Evolutionary conservation across 1,140 invertebrate species (phyloP).

Genomic region (Aporrectodea caliginosa): DNA sequence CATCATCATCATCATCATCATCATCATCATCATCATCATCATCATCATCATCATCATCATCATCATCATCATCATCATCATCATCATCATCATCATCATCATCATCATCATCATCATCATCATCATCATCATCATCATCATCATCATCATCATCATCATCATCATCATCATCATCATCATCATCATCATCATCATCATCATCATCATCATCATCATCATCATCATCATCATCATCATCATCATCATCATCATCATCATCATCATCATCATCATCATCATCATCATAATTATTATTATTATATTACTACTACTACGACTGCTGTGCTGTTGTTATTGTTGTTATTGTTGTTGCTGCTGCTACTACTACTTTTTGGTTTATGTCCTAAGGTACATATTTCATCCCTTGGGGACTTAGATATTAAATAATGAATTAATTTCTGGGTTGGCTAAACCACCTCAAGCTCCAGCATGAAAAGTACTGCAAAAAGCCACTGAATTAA

Average conservation of each 20-base stretch:
- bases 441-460: too few relatives aligned
- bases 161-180: slow-evolving; percentile 5
- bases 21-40: neutral
- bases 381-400: too few relatives aligned
- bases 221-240: slow-evolving; percentile 14
- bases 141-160: slow-evolving; percentile 12
- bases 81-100: slow-evolving; percentile 15
- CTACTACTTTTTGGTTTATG: neutral
- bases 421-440: too few relatives aligned
- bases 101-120: neutral
- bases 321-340: neutral
- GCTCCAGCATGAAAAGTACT: too few relatives aligned
- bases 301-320: neutral
- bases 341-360: neutral
- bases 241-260: neutral
- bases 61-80: neutral
- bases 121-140: slow-evolving; percentile 13
- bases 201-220: neutral
- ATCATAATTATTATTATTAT: neutral
- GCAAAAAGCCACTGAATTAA: too few relatives aligned
- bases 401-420: too few relatives aligned
- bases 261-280: slow-evolving; percentile 10
- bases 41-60: slow-evolving; percentile 10
- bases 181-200: slow-evolving; percentile 3
- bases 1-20: too few relatives aligned